Percentiles rank a stretch among this genome's conserved stretches.
Evolutionary conservation across 2,888 invertebrate species (phyloP).

Genomic region (Elegia similella): DNA sequence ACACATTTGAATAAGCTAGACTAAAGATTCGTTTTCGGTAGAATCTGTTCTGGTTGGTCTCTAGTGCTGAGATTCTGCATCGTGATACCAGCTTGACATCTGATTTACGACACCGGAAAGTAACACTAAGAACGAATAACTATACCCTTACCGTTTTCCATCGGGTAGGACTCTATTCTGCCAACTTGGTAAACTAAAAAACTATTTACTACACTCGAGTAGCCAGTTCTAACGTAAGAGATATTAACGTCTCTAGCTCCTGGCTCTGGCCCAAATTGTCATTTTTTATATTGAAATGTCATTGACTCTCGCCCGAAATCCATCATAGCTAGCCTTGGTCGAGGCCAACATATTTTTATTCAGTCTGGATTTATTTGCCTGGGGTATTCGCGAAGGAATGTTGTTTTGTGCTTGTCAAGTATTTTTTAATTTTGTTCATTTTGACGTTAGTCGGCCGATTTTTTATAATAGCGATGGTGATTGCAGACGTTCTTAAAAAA

Average conservation of each 20-base stretch:
- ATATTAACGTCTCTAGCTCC: neutral
- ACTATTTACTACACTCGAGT: conserved; percentile 2
- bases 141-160: too few relatives aligned
- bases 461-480: too few relatives aligned
- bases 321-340: conserved; percentile 4
- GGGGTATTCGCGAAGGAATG: neutral
- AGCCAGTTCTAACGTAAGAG: neutral
- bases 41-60: too few relatives aligned
- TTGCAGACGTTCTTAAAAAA: too few relatives aligned
- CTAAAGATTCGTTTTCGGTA: too few relatives aligned
- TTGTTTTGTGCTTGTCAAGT: neutral
- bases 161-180: too few relatives aligned
- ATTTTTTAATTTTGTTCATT: neutral
- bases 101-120: too few relatives aligned
- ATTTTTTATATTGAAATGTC: conserved; percentile 31
- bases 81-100: too few relatives aligned
- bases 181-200: neutral
- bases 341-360: conserved; percentile 8
- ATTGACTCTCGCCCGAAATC: conserved; percentile 25
- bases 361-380: neutral
- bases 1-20: too few relatives aligned
- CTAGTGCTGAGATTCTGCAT: too few relatives aligned
- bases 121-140: too few relatives aligned
- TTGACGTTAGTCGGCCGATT: too few relatives aligned
- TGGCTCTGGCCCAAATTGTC: conserved; percentile 28